Conservation (phyloP, 2,797 vertebrate species). For the Cyprinella venusta region DNA sequence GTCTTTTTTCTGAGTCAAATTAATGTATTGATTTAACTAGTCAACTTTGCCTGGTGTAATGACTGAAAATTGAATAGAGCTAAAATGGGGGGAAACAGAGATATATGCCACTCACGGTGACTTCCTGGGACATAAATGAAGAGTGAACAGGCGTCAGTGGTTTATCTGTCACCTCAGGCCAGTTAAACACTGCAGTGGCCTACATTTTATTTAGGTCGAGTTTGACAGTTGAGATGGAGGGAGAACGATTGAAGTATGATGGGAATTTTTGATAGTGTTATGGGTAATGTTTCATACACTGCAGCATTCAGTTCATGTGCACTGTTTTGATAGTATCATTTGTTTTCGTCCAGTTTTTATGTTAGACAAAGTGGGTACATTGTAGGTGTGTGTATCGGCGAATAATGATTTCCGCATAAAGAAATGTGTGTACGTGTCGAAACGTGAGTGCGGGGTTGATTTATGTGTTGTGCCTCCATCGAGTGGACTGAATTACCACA, state of each 20-base stretch:
- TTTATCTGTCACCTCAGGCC: conserved; percentile 41
- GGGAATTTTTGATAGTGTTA: conserved; percentile 6
- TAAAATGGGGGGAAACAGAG: background rate
- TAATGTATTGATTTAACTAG: background rate
- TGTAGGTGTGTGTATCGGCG: conserved; percentile 20
- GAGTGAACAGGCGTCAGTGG: conserved; percentile 21
- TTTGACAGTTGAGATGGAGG: conserved; percentile 43
- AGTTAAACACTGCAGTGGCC: conserved; percentile 42
- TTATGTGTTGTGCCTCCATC: conserved; percentile 68
- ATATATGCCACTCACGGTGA: conserved; percentile 15
- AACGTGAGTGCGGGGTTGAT: conserved; percentile 54
- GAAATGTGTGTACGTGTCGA: conserved; percentile 15
- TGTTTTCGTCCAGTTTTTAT: conserved; percentile 23
- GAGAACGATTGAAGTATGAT: conserved; percentile 8
- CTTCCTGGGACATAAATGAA: conserved; percentile 25
- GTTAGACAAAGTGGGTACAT: background rate
- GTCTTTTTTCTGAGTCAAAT: background rate
- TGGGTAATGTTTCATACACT: conserved; percentile 9
- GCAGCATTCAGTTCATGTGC: background rate
- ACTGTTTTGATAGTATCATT: conserved; percentile 16
- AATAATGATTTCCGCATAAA: conserved; percentile 30
- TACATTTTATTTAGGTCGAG: conserved; percentile 50
- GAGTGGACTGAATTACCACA: conserved; percentile 69
- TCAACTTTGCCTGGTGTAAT: background rate
- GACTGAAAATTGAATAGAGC: background rate